Evolutionary conservation across 2,113 vertebrate genomes (phyloP).

Genomic region (Pongo abelii): DNA sequence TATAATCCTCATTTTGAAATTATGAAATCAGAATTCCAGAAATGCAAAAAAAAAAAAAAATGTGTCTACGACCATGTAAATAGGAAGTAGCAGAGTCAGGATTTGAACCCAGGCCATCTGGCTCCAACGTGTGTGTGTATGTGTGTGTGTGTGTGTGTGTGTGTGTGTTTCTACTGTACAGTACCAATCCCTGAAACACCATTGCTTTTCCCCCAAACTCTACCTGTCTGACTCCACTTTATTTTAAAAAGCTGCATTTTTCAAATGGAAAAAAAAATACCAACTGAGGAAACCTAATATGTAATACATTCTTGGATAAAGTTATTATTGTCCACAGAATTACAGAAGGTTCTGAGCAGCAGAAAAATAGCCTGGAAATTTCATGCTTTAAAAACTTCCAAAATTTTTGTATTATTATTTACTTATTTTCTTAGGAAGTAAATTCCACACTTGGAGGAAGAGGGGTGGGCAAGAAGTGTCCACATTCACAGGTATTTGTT

Average conservation of each 20-base stretch:
- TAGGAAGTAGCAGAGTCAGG: background rate
- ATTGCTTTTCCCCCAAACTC: background rate
- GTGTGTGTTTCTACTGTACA: background rate
- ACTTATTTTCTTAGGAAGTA: constrained; percentile 73
- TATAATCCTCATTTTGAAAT: background rate
- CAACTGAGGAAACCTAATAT: constrained; percentile 48
- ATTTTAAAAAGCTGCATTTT: constrained; percentile 50
- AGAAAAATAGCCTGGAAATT: constrained; percentile 66
- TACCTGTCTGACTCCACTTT: background rate
- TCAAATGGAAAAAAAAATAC: constrained; percentile 64
- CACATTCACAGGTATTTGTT: background rate
- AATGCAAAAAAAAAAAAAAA: background rate
- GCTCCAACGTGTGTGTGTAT: background rate
- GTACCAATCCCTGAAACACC: background rate
- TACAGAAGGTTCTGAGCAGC: constrained; percentile 67
- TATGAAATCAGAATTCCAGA: background rate
- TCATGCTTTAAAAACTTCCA: constrained; percentile 70
- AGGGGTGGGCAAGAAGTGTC: background rate
- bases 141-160: too few species aligned
- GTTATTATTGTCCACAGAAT: constrained; percentile 65
- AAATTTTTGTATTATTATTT: constrained; percentile 75
- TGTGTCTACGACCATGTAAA: background rate
- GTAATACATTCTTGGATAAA: constrained; percentile 52
- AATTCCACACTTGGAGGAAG: constrained; percentile 11
- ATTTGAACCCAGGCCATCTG: background rate